Evolutionary conservation across 53 echinoderm and acorn worm genomes (phyloP), one percentile per base, ranked within the genome.

Genomic region (Arbacia lixula): DNA sequence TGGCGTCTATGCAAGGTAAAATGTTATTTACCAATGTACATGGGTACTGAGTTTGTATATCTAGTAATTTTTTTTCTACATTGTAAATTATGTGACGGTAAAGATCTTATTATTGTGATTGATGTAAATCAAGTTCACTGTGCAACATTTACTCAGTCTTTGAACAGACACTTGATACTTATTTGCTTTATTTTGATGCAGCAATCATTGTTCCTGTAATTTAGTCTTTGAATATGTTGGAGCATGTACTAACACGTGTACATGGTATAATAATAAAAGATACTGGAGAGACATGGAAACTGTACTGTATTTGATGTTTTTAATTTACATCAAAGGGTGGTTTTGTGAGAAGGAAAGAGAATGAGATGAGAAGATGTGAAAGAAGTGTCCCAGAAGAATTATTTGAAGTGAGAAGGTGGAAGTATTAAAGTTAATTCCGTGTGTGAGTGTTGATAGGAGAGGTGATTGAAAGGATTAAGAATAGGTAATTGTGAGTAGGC

Each of bases 241-340:
- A 57, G 20, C 58, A 57, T 57, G 20, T 17, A 57, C 20, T 60
- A n/a, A n/a, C n/a, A n/a, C n/a, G n/a, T n/a, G n/a, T n/a, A 60
- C 60, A 60, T 60, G 60, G 5, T 60, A 4, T 60, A 60, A 60
- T 60, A 60, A 60, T 60, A 60, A 60, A 60, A 60, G 60, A 60
- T 60, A 60, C 60, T 60, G 60, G 5, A 60, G 60, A 60, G 60
- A 28, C 60, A 60, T 60, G 28, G 60, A 60, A 60, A 60, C 60
- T 57, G 58, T 60, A 60, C 19, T n/a, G n/a, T n/a, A n/a, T 60
- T 60, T 12, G 6, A 60, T 28, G 29, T 60, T 60, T 60, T 60
- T 27, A 60, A 1, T 60, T 60, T 60, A 4, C 29, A 60, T 3
- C 5, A 4, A 60, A 28, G 1, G 60, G 60, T 28, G 60, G 5